Percentiles rank a stretch among this genome's conserved stretches.
phyloP scores from a whole-genome alignment of 2,888 invertebrate genomes.

The Pristionchus entomophagus region DNA sequence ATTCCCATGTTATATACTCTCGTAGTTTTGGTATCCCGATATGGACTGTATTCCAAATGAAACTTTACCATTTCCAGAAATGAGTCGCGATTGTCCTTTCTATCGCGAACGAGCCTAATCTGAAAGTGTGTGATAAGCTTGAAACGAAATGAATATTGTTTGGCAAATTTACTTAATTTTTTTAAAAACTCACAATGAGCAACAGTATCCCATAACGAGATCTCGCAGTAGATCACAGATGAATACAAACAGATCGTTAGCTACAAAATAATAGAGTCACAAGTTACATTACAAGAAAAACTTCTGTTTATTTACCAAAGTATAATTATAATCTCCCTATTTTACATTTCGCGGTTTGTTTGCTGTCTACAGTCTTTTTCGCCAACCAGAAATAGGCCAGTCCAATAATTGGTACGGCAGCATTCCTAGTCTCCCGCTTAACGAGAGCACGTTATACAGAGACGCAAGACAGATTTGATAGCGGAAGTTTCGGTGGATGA shows the following conservation, averaged over 20 bases:
- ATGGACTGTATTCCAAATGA: background rate
- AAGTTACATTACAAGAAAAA: background rate
- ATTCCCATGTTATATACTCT: background rate
- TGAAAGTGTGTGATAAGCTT: too few relatives aligned
- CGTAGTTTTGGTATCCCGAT: too few relatives aligned
- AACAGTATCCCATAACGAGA: background rate
- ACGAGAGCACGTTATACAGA: background rate
- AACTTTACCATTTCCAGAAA: background rate
- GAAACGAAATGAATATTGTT: too few relatives aligned
- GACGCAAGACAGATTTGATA: background rate
- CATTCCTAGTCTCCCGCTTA: background rate
- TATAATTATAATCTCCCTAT: too few relatives aligned
- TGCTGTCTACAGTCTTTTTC: too few relatives aligned
- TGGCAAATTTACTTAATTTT: too few relatives aligned
- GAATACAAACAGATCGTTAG: background rate
- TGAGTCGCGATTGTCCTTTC: background rate
- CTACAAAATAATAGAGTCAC: background rate
- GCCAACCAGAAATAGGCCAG: background rate
- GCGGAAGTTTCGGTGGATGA: slow-evolving; percentile 6
- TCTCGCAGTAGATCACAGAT: background rate
- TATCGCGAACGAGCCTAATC: background rate
- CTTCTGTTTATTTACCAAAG: too few relatives aligned
- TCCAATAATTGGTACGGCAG: background rate
- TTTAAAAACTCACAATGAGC: background rate
- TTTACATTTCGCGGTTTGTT: too few relatives aligned